Base-by-base conservation (phyloP, 1,140 invertebrate species). In the Nephila pilipes region DNA sequence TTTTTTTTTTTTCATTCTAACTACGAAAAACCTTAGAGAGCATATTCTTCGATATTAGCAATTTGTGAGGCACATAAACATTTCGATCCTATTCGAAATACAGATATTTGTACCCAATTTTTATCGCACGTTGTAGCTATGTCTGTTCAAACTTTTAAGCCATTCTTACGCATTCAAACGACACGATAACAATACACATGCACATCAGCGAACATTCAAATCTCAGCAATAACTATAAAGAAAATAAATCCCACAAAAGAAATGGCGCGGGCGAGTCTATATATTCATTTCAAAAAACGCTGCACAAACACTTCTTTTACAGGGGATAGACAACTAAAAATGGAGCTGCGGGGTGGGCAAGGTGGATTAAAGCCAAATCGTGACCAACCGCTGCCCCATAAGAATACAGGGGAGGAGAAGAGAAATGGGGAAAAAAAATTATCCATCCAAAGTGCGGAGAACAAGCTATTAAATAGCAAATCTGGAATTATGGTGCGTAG, bases 401-500 rank as follows among this genome's bases (percentile, higher is more conserved):
- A 85, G 57, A 92, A 85, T 54, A 85, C 60, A 92, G 38, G 69
- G 79, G 69, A 79, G 36, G 65, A 54, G 80, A 38, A 46, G 65
- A 79, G 87, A 87, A 87, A 57, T 22, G 5, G n/a, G n/a, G 46
- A 46, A 46, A 46, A 46, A 46, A 46, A 46, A 46, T 46, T 46
- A 46, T 46, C 63, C 25, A 25, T 85, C 58, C 90, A 57, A 85
- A 85, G 90, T 80, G 91, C 91, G 63, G 80, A 87, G 91, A 87
- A 93, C 91, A 93, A 79, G 91, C 91, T 93, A 93, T 93, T 93
- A 93, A 93, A 93, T 93, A 93, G 83, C 91, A 93, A 93, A 93
- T 93, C 91, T 93, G 91, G 85, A 93, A 93, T 93, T 93, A 93
- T 93, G 81, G 91, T 54, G 80, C 58, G 54, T 16, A 60, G 69